These are phyloP conservation scores for Stegodyphus dumicola DNA, from an alignment of 1,140 invertebrate species.

Conservation along the genomic window DNA sequence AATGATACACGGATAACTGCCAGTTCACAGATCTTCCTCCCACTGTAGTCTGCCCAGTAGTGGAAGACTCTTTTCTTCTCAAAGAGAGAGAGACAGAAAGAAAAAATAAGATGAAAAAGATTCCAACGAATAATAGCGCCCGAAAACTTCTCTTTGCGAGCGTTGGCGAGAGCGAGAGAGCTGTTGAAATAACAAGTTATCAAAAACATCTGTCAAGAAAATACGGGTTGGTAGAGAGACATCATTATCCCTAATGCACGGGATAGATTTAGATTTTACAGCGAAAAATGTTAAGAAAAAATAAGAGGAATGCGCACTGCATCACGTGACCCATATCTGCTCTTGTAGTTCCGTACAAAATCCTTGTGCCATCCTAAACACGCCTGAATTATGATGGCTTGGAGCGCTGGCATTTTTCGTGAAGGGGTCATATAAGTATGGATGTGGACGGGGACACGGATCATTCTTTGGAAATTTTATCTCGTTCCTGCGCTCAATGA, in stretches of 20 bases:
- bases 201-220: conserved; percentile 58
- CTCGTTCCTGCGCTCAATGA: too few species aligned
- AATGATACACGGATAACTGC: not conserved
- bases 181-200: conserved; percentile 60
- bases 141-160: not conserved
- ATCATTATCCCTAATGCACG: conserved; percentile 58
- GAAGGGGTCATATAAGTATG: conserved; percentile 16
- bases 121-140: conserved; percentile 35
- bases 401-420: conserved; percentile 38
- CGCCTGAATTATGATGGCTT: conserved; percentile 55
- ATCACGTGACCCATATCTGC: conserved; percentile 51
- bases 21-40: not conserved
- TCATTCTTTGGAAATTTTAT: too few species aligned
- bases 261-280: conserved; percentile 59
- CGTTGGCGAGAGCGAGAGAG: not conserved
- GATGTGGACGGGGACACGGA: not conserved
- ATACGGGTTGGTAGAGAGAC: conserved; percentile 41
- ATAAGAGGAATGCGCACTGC: conserved; percentile 25
- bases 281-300: not conserved
- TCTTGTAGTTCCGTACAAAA: conserved; percentile 20
- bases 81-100: not conserved
- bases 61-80: conserved; percentile 16
- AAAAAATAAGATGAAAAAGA: not conserved
- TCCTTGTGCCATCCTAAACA: conserved; percentile 50
- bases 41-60: not conserved